phyloP scores from a whole-genome alignment of 37 sponge, comb jelly and placozoan species.

The Ephydatia muelleri region DNA sequence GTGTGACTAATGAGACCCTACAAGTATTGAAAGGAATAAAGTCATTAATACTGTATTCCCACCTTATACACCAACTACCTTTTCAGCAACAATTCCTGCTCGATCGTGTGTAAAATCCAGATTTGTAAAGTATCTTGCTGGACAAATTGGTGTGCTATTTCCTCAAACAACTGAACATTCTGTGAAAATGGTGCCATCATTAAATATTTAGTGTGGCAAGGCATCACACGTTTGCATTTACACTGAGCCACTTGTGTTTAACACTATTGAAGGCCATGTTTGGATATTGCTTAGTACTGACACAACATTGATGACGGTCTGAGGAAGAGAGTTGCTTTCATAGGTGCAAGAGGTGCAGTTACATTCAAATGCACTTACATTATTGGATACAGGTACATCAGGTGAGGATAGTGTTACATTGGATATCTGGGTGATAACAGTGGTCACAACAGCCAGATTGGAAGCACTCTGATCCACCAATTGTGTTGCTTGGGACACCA shows the following conservation, averaged over 20 bases:
- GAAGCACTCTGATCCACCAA: background rate
- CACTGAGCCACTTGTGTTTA: background rate
- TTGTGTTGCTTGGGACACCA: background rate
- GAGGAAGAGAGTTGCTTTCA: too few relatives aligned
- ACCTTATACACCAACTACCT: constrained; percentile 1
- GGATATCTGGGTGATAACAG: background rate
- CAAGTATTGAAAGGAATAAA: background rate
- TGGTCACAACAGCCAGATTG: background rate
- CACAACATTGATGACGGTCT: background rate
- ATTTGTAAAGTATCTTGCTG: constrained; percentile 6
- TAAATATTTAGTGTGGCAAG: background rate
- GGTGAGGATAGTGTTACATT: background rate
- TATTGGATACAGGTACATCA: background rate
- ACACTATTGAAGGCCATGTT: background rate
- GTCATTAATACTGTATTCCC: background rate
- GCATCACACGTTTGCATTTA: background rate
- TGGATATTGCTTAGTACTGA: background rate
- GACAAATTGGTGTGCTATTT: constrained; percentile 13
- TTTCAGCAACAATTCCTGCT: constrained; percentile 18
- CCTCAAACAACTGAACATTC: constrained; percentile 44
- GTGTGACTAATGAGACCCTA: background rate
- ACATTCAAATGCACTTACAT: background rate
- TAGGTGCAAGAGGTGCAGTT: background rate
- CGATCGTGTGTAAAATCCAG: background rate
- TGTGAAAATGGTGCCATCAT: background rate